Percentiles rank a stretch among this genome's conserved stretches.
Conservation (phyloP, 2,888 invertebrate genomes). For the Ernsta delagoae region DNA sequence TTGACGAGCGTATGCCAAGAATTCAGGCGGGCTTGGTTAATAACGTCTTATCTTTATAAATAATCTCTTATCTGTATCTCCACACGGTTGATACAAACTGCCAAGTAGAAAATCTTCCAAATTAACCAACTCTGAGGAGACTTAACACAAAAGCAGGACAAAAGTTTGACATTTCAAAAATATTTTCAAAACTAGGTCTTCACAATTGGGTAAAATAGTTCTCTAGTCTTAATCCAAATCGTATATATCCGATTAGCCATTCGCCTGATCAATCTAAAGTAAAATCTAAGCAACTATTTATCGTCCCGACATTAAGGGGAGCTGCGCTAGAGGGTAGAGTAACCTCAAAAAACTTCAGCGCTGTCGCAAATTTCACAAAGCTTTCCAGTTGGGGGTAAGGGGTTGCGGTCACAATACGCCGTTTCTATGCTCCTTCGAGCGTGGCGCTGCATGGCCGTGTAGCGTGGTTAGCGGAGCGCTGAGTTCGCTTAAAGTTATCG, state of each 20-base stretch:
- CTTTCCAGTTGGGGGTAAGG: slow-evolving; percentile 65
- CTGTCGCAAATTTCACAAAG: slow-evolving; percentile 78
- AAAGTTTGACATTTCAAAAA: too few species aligned
- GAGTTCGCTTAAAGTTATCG: not conserved
- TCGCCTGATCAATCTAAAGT: not conserved
- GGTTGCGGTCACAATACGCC: slow-evolving; percentile 24
- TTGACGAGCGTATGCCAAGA: slow-evolving; percentile 3
- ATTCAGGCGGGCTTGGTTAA: slow-evolving; percentile 6
- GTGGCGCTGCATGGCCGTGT: not conserved
- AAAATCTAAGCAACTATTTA: not conserved
- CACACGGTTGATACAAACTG: too few species aligned
- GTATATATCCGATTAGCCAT: too few species aligned
- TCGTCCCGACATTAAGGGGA: not conserved
- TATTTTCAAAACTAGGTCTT: too few species aligned
- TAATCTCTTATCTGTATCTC: not conserved
- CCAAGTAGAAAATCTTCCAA: too few species aligned
- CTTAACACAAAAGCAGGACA: too few species aligned
- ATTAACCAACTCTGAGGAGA: too few species aligned
- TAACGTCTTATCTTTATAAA: not conserved
- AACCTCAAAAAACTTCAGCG: slow-evolving; percentile 29
- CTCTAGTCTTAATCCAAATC: too few species aligned
- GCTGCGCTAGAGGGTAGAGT: slow-evolving; percentile 3
- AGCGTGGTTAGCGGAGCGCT: slow-evolving; percentile 2
- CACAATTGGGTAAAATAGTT: too few species aligned
- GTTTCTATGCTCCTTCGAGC: slow-evolving; percentile 2